phyloP scores from a whole-genome alignment of 2,113 vertebrate genomes.

The Scophthalmus maximus region DNA sequence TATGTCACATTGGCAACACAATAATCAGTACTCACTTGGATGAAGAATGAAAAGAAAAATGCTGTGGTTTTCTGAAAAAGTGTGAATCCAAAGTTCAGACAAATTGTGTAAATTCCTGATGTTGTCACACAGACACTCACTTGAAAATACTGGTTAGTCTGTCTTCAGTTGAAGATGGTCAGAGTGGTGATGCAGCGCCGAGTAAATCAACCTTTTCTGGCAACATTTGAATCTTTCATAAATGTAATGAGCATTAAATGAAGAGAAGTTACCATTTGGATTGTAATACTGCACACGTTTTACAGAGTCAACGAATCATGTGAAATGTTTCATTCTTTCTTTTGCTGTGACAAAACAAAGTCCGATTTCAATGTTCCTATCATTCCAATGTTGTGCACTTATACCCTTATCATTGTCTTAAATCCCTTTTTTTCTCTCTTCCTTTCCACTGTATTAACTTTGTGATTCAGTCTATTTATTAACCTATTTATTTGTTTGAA shows the following conservation, averaged over 20 bases:
- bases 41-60: background rate
- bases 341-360: background rate
- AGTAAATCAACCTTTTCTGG: too few relatives aligned
- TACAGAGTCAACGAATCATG: too few relatives aligned
- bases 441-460: background rate
- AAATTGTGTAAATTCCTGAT: background rate
- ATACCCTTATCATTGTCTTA: background rate
- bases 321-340: constrained; percentile 18
- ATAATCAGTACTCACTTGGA: background rate
- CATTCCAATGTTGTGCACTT: constrained; percentile 40
- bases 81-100: too few relatives aligned
- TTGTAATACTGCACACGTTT: too few relatives aligned
- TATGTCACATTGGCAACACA: background rate
- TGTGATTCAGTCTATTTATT: constrained; percentile 43
- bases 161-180: too few relatives aligned
- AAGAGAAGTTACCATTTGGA: too few relatives aligned
- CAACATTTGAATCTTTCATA: too few relatives aligned
- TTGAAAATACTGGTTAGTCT: too few relatives aligned
- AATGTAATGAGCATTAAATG: too few relatives aligned
- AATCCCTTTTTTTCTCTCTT: background rate
- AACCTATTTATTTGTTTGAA: constrained; percentile 50
- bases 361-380: background rate
- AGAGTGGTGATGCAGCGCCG: too few relatives aligned
- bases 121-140: too few relatives aligned
- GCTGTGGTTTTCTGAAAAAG: too few relatives aligned